These are phyloP conservation scores for Epicampocera succincta DNA, from an alignment of 2,888 invertebrate species.

Conservation along the genomic window DNA sequence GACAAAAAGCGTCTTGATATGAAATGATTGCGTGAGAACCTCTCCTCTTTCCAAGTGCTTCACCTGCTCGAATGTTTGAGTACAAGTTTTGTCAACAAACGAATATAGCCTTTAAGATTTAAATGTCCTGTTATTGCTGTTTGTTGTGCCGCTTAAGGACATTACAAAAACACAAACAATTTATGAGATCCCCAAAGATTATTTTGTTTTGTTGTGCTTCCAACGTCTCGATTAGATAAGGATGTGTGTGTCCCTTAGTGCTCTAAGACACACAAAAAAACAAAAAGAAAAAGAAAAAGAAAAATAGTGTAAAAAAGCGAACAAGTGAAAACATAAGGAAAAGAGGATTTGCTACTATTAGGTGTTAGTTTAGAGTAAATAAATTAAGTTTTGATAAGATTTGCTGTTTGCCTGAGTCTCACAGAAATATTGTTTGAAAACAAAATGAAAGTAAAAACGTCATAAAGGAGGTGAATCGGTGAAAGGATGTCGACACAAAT, in stretches of 20 bases:
- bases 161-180: slow-evolving; percentile 12
- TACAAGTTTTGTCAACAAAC: neutral
- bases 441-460: neutral
- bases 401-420: slow-evolving; percentile 63
- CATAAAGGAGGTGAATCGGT: neutral
- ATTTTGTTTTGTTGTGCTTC: slow-evolving; percentile 48
- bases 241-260: slow-evolving; percentile 35
- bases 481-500: slow-evolving; percentile 23
- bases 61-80: slow-evolving; percentile 11
- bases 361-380: slow-evolving; percentile 69
- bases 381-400: slow-evolving; percentile 69
- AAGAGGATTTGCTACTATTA: slow-evolving; percentile 66
- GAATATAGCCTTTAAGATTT: slow-evolving; percentile 13
- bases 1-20: neutral
- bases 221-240: slow-evolving; percentile 51
- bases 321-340: slow-evolving; percentile 32
- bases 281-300: too few relatives aligned
- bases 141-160: neutral
- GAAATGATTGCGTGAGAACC: neutral
- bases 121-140: slow-evolving; percentile 5
- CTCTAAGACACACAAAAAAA: too few relatives aligned
- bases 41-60: slow-evolving; percentile 1
- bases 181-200: slow-evolving; percentile 53
- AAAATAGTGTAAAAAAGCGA: neutral
- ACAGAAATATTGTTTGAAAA: slow-evolving; percentile 27